Conservation (phyloP, 2,888 invertebrate genomes). For the Blera fallax region DNA sequence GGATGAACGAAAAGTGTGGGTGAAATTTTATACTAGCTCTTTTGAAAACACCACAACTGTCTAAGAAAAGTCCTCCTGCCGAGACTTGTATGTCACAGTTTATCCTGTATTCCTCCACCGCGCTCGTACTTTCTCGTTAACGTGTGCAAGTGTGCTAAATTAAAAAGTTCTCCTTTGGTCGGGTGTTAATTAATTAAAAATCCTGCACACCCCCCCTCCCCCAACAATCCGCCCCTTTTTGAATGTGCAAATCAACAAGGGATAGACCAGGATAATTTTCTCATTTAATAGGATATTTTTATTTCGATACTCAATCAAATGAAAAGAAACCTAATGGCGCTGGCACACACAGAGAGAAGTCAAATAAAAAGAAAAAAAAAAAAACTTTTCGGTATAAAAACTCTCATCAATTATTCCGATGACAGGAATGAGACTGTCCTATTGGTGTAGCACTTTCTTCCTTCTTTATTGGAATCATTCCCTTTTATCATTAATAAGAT, state of each 20-base stretch:
- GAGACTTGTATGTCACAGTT: constrained; percentile 35
- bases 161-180: constrained; percentile 40
- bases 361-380: constrained; percentile 1
- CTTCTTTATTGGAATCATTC: constrained; percentile 15
- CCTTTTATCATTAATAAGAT: constrained; percentile 63
- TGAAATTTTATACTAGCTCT: neutral
- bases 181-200: constrained; percentile 64
- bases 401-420: constrained; percentile 24
- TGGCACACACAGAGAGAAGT: constrained; percentile 11
- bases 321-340: constrained; percentile 36
- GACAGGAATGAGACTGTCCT: neutral
- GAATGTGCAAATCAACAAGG: neutral
- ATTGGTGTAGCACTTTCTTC: neutral
- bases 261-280: neutral
- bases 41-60: constrained; percentile 36
- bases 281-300: constrained; percentile 1
- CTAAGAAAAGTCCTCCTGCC: constrained; percentile 27
- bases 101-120: constrained; percentile 8
- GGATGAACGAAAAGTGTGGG: neutral
- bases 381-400: constrained; percentile 13
- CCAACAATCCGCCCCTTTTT: neutral
- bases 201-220: neutral
- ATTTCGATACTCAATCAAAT: constrained; percentile 51
- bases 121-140: constrained; percentile 48
- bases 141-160: constrained; percentile 35